Conservation (phyloP, 2,113 vertebrate species). For the Hypanus sabinus region DNA sequence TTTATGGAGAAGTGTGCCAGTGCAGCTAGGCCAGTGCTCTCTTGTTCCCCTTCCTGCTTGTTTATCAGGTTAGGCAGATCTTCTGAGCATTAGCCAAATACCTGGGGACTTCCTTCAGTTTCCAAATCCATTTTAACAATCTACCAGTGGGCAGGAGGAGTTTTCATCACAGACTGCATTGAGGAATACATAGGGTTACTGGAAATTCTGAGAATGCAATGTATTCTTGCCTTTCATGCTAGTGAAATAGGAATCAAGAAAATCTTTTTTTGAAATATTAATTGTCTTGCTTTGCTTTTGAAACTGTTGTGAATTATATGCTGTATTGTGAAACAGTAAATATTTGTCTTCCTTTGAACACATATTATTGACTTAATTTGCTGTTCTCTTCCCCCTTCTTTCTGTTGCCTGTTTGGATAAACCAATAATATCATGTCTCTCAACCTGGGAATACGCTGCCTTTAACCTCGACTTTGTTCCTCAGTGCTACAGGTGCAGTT, state of each 20-base stretch:
- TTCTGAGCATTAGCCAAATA: conserved; percentile 22
- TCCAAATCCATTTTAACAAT: conserved; percentile 19
- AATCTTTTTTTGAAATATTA: background rate
- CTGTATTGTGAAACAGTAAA: background rate
- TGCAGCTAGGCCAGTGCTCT: background rate
- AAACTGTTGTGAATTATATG: background rate
- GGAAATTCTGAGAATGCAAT: background rate
- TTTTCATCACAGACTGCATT: background rate
- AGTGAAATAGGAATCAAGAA: background rate
- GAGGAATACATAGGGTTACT: background rate
- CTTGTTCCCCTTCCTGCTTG: background rate
- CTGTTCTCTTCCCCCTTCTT: background rate
- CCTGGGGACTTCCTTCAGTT: background rate
- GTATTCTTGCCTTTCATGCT: background rate
- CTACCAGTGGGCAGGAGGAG: background rate
- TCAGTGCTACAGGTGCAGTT: background rate
- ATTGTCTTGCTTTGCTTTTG: background rate
- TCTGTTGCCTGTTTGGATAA: background rate
- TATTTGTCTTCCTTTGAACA: background rate
- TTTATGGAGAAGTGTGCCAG: background rate
- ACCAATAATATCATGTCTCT: background rate
- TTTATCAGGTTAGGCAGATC: conserved; percentile 10
- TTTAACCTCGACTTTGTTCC: background rate
- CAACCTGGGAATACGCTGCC: background rate
- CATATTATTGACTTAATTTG: background rate